Percentiles rank a stretch among this genome's conserved stretches.
phyloP scores from a whole-genome alignment of 1,140 invertebrate genomes.

The Dryas iulia region DNA sequence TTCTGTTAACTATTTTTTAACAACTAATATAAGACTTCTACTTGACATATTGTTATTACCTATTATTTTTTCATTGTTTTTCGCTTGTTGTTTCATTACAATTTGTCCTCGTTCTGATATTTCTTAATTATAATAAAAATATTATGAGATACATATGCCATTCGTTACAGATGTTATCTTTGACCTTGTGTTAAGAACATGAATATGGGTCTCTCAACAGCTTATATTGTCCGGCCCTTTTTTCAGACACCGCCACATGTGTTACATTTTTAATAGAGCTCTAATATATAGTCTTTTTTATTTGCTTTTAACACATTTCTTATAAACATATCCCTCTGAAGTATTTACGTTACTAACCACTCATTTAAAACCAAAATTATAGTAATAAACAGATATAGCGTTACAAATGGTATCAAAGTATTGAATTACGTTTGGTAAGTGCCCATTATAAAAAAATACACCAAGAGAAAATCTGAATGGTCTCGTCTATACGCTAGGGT shows the following conservation, averaged over 20 bases:
- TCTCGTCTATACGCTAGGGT: slow-evolving; percentile 53
- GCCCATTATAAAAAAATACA: slow-evolving; percentile 46
- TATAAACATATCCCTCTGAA: not conserved
- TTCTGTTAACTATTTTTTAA: too few species aligned
- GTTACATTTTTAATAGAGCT: not conserved
- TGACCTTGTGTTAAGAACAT: not conserved
- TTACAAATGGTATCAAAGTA: slow-evolving; percentile 34
- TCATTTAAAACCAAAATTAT: slow-evolving; percentile 20
- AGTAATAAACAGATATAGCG: slow-evolving; percentile 22
- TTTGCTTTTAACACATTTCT: not conserved
- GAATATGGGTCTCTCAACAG: not conserved
- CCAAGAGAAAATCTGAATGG: slow-evolving; percentile 50
- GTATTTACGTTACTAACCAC: not conserved
- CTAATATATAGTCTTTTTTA: not conserved
- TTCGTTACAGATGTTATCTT: not conserved
- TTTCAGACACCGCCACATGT: not conserved
- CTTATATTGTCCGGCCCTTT: not conserved
- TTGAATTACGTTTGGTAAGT: slow-evolving; percentile 43
- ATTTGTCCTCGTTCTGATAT: not conserved
- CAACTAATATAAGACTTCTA: too few species aligned
- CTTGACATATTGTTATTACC: too few species aligned
- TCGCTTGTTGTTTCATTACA: not conserved
- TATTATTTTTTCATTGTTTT: not conserved
- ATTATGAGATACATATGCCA: not conserved
- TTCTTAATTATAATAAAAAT: not conserved